Conservation (phyloP, 2,113 vertebrate species). For the Hippocampus guttulatus region DNA sequence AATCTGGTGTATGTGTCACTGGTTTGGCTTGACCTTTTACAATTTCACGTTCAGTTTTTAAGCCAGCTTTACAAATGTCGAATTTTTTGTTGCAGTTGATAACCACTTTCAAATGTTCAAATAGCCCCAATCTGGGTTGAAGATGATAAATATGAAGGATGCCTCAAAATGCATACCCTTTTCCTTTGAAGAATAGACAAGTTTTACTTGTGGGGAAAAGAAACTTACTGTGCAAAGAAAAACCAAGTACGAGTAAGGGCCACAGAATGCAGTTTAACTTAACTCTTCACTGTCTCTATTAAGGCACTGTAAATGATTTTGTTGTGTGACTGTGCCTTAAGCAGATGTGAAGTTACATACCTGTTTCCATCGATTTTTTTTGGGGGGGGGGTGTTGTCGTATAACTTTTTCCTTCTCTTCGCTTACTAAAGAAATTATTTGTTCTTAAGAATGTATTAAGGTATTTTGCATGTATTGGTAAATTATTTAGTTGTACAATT, state of each 20-base stretch:
- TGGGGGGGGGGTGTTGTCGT: not conserved
- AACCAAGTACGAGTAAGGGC: not conserved
- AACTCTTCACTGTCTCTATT: not conserved
- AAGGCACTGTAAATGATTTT: not conserved
- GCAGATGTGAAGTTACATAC: not conserved
- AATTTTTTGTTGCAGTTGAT: not conserved
- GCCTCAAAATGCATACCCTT: not conserved
- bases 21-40: not conserved
- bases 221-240: not conserved
- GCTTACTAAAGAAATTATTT: not conserved
- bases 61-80: not conserved
- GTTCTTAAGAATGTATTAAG: conserved; percentile 14
- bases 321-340: conserved; percentile 17
- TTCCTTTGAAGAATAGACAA: not conserved
- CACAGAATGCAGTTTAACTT: not conserved
- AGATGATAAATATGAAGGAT: not conserved
- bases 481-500: conserved; percentile 34
- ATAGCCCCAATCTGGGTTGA: not conserved
- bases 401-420: conserved; percentile 3
- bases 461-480: conserved; percentile 41
- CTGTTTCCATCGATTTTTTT: conserved; percentile 10
- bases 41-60: not conserved
- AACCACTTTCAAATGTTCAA: not conserved
- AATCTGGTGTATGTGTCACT: not conserved
- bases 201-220: not conserved